Base-by-base conservation (phyloP, 1,140 invertebrate genomes). In the Muscidifurax raptorellus region DNA sequence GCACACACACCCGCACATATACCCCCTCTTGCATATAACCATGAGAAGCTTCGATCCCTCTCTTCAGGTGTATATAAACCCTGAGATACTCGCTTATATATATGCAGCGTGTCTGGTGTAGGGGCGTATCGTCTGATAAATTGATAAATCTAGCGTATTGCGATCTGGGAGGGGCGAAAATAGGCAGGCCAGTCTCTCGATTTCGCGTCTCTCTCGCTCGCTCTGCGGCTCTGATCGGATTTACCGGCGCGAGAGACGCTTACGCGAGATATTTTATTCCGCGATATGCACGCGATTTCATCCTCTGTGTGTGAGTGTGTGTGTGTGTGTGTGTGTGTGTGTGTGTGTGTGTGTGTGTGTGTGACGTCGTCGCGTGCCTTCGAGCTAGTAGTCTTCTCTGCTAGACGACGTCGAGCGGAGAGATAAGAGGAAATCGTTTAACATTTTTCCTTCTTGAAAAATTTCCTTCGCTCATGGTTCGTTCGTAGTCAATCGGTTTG, bases 121-220 rank as follows among this genome's bases (percentile, higher is more conserved):
- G 67, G 13, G 67, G 10, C 15, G 27, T 30, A 69, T 30, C 67
- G 27, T 30, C 28, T 13, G 67, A 69, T 69, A 69, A 69, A 69
- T 69, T 69, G 67, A 69, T 69, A 69, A 28, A 69, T 69, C n/a
- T 67, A 67, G 32, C 13, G 18, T 15, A 74, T 18, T 40, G 71
- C 15, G 32, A 36, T 15, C 2, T 59, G 32, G n/a, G 9, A 2
- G 71, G 18, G 71, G 4, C 18, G 52, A 59, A 59, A 59, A 59
- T 59, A 59, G 47, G 15, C 47, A 12, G 47, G 47, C 13, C 15
- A 52, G 47, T 52, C 36, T 40, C 47, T 12, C 47, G 15, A 59
- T 59, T 22, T 59, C 15, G 15, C 18, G 5, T 59, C 36, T 40
- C 36, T 4, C n/a, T n/a, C n/a, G n/a, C n/a, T n/a, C n/a, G n/a